Evolutionary conservation across 2,113 vertebrate genomes (phyloP).

Genomic region (Oryzias javanicus): DNA sequence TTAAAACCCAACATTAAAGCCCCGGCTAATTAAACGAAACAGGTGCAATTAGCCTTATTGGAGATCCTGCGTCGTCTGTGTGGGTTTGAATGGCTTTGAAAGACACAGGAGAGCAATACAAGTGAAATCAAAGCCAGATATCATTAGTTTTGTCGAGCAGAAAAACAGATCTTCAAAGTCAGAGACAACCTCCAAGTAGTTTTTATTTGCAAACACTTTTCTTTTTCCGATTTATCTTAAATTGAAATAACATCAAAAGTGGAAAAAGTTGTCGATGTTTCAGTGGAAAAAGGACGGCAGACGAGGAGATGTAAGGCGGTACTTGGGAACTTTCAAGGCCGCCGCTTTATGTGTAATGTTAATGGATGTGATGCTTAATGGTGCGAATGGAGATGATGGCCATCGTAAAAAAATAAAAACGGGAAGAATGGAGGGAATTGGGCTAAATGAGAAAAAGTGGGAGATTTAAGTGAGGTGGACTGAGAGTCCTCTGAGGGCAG

Average conservation of each 20-base stretch:
- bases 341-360: neutral
- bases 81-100: conserved; percentile 10
- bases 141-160: conserved; percentile 15
- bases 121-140: conserved; percentile 13
- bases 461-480: conserved; percentile 7
- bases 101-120: conserved; percentile 13
- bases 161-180: neutral
- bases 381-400: conserved; percentile 1
- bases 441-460: conserved; percentile 18
- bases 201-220: too few relatives aligned
- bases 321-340: conserved; percentile 8
- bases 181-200: neutral
- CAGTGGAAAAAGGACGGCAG: too few relatives aligned
- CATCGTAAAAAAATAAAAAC: neutral
- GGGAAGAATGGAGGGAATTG: neutral
- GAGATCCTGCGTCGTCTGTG: conserved; percentile 11
- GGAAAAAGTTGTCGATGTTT: too few relatives aligned
- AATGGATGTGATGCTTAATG: conserved; percentile 10
- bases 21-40: conserved; percentile 51
- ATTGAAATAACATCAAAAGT: too few relatives aligned
- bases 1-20: conserved; percentile 14
- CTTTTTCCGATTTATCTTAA: too few relatives aligned
- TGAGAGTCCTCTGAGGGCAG: neutral
- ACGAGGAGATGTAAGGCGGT: neutral
- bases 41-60: conserved; percentile 31